Conservation (phyloP, 2,797 vertebrate species). For the Tiaroga cobitis region DNA sequence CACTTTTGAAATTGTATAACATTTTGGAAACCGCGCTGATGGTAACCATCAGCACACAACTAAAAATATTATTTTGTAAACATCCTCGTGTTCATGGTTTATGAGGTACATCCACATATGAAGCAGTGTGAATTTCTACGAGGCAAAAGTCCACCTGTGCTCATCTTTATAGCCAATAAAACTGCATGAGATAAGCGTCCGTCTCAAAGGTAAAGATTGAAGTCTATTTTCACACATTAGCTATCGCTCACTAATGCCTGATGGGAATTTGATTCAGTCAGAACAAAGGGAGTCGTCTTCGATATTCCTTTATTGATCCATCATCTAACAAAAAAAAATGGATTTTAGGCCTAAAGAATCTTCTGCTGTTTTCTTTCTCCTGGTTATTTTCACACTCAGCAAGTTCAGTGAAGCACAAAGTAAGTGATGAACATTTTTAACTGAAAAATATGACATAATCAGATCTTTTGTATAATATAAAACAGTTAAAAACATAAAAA, state of each 20-base stretch:
- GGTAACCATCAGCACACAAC: not conserved
- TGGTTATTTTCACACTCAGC: conserved; percentile 62
- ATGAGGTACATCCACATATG: not conserved
- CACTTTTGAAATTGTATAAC: not conserved
- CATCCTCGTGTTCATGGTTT: conserved; percentile 1
- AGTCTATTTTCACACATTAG: conserved; percentile 33
- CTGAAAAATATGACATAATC: not conserved
- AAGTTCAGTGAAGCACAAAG: conserved; percentile 51
- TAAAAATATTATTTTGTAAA: not conserved
- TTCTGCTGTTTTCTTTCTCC: conserved; percentile 44
- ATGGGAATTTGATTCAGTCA: conserved; percentile 42
- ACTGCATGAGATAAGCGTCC: conserved; percentile 49
- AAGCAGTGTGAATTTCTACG: conserved; percentile 40
- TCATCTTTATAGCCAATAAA: conserved; percentile 59
- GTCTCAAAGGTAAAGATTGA: conserved; percentile 57
- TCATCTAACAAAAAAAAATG: conserved; percentile 60
- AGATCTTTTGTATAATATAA: not conserved
- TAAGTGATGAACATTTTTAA: conserved; percentile 61
- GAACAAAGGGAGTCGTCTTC: conserved; percentile 34
- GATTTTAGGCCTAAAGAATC: conserved; percentile 53
- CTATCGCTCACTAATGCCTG: conserved; percentile 27
- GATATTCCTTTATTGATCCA: conserved; percentile 41
- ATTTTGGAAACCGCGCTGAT: not conserved
- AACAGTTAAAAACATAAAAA: not conserved
- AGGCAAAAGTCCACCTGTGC: conserved; percentile 60